Conservation (phyloP, 2,888 invertebrate genomes). For the Rhingia campestris region DNA sequence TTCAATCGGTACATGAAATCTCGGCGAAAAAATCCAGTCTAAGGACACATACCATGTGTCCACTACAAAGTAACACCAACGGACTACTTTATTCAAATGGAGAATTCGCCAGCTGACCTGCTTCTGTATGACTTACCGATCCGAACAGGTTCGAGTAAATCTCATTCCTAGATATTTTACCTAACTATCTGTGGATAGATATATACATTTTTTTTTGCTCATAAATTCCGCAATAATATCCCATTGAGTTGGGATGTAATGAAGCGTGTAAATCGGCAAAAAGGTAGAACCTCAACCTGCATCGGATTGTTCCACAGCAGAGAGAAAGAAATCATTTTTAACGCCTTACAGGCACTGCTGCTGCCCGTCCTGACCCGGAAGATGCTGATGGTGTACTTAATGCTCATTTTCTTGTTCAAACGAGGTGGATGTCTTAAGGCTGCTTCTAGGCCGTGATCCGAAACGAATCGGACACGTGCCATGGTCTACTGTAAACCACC, state of each 20-base stretch:
- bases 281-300: slow-evolving; percentile 19
- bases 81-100: not conserved
- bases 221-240: slow-evolving; percentile 33
- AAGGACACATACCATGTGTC: not conserved
- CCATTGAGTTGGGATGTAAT: slow-evolving; percentile 27
- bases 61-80: not conserved
- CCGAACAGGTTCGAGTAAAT: slow-evolving; percentile 9
- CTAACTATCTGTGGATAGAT: not conserved
- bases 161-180: not conserved
- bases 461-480: slow-evolving; percentile 47
- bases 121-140: not conserved
- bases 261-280: slow-evolving; percentile 47
- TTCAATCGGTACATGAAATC: no score
- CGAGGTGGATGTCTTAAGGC: not conserved
- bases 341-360: slow-evolving; percentile 8
- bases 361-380: slow-evolving; percentile 32
- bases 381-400: slow-evolving; percentile 1
- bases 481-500: not conserved
- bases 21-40: no score
- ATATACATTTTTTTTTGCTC: slow-evolving; percentile 3
- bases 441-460: slow-evolving; percentile 8
- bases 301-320: slow-evolving; percentile 4
- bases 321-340: slow-evolving; percentile 18
- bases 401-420: slow-evolving; percentile 1
- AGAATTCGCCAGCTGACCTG: not conserved